These are phyloP conservation scores for Pipistrellus nathusii DNA, from an alignment of 2,797 vertebrate species.

Conservation along the genomic window DNA sequence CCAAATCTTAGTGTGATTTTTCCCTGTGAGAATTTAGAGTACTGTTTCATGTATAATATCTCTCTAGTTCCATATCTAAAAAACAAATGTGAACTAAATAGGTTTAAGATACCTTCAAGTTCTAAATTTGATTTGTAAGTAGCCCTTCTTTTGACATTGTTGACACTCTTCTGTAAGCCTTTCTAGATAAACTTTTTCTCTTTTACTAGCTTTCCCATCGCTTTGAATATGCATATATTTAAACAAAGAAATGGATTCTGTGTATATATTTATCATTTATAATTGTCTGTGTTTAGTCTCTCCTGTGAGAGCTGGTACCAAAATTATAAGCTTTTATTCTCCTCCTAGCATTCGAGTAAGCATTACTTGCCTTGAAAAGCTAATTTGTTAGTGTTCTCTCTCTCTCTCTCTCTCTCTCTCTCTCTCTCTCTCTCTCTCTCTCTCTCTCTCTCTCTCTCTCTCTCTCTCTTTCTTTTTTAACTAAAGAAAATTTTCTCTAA, in stretches of 20 bases:
- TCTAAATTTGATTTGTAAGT: neutral
- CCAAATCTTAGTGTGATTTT: neutral
- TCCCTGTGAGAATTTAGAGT: neutral
- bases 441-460: neutral
- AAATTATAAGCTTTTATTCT: conserved; percentile 60
- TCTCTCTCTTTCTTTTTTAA: neutral
- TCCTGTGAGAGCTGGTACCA: conserved; percentile 42
- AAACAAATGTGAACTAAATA: neutral
- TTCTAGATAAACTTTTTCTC: neutral
- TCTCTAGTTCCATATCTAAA: neutral
- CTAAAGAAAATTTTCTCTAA: neutral
- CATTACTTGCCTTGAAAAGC: conserved; percentile 50
- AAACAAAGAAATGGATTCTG: conserved; percentile 27
- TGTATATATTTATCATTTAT: conserved; percentile 24
- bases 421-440: neutral
- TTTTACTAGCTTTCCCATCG: neutral
- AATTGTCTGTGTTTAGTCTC: conserved; percentile 67
- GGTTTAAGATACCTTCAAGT: neutral
- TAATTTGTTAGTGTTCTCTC: neutral
- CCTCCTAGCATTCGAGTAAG: conserved; percentile 21
- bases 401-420: neutral
- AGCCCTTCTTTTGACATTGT: neutral
- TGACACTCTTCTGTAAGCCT: neutral
- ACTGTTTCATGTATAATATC: neutral
- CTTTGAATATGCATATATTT: conserved; percentile 37